phyloP scores from a whole-genome alignment of 1,140 invertebrate species.

The Campoletis sonorensis region DNA sequence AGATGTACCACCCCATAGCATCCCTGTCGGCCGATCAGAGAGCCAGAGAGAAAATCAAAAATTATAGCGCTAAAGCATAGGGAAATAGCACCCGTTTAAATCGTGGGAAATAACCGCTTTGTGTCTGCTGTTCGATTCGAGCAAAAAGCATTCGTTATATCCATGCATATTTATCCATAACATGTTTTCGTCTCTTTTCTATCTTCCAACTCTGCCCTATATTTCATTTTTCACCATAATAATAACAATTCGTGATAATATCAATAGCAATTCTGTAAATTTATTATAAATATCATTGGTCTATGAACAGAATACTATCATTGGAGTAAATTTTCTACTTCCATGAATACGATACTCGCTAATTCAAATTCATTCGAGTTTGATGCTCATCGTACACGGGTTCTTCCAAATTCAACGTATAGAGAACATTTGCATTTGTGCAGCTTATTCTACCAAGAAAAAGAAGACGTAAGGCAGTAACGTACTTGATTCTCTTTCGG shows the following conservation, averaged over 20 bases:
- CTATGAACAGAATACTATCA: conserved; percentile 14
- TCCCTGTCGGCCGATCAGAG: neutral
- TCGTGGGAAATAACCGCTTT: conserved; percentile 43
- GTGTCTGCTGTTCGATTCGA: conserved; percentile 6
- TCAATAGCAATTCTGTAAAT: conserved; percentile 26
- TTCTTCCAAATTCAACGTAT: conserved; percentile 10
- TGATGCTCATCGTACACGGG: conserved; percentile 62
- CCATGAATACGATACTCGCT: conserved; percentile 52
- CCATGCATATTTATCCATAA: conserved; percentile 37
- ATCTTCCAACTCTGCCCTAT: neutral
- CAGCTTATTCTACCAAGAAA: no score
- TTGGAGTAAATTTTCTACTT: conserved; percentile 10
- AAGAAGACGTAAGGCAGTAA: no score
- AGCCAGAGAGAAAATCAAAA: conserved; percentile 32
- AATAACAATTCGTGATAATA: neutral
- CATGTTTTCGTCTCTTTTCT: neutral
- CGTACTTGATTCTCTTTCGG: no score
- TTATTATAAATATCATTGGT: conserved; percentile 49
- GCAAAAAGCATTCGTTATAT: conserved; percentile 40
- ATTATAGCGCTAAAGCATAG: conserved; percentile 23
- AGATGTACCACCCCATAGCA: conserved; percentile 3
- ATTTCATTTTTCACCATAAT: conserved; percentile 9
- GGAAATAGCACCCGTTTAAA: conserved; percentile 12
- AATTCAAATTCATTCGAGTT: conserved; percentile 64
- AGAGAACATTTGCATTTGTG: no score